Base-by-base conservation (phyloP, 2,888 invertebrate species). In the Drosophila nigricruria region DNA sequence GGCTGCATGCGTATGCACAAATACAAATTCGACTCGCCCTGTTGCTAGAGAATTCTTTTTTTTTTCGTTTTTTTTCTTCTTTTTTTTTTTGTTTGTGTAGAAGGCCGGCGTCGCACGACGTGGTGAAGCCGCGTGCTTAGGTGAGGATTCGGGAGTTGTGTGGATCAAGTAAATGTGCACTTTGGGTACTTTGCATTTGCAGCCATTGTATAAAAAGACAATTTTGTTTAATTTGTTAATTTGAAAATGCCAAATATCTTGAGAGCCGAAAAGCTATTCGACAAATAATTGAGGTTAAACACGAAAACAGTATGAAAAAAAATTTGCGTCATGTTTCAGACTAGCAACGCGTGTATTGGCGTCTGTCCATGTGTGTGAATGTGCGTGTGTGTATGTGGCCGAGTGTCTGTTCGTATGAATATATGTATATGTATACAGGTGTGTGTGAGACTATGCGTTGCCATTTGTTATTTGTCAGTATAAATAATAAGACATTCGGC, bases 261-360 rank as follows among this genome's bases (percentile, higher is more conserved):
- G 20, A 5, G 12, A 16, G 45, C n/a, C 9, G 50, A 40, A 36
- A 18, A 25, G 42, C 16, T 56, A 57, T 1, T 62, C 20, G 12
- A 45, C 30, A 27, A 52, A 68, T 62, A 72, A 67, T 82, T 83
- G 83, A 83, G 83, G 83, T 83, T 83, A 83, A 73, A 50, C 45
- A 36, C 59, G 82, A 88, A 69, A 5, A 43, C 12, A 45, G 50
- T 50, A 14, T 27, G 49, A 61, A 49, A 64, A 64, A 47, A 68
- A 60, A 73, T 88, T 88, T 88, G 77, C 86, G 86, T 88, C 89
- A 82, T 82, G 69, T 81, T 87, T 72, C 70, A 66, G 65, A 62
- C 74, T 52, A 68, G 76, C n/a, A n/a, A n/a, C 82, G 81, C 82
- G 77, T 81, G 79, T 87, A 73, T 68, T 70, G 81, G 72, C 77